phyloP scores from a whole-genome alignment of 2,113 vertebrate species.

The Hymenochirus boettgeri region DNA sequence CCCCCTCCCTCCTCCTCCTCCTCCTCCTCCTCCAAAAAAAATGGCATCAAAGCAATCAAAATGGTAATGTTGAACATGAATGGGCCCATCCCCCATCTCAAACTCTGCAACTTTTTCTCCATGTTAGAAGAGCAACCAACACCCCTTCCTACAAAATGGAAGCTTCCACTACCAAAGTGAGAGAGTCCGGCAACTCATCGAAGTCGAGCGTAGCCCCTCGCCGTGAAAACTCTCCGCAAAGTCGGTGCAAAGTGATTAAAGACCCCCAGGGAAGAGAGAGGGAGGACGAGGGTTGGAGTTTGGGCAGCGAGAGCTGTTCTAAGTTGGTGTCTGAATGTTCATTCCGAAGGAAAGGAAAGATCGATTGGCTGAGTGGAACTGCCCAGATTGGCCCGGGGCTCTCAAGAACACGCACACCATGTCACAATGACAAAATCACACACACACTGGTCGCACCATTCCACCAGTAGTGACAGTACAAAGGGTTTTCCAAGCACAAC shows the following conservation, averaged over 20 bases:
- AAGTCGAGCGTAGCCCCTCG: not conserved
- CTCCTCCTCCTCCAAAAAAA: no score
- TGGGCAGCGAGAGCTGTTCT: conserved; percentile 54
- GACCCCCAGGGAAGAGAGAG: not conserved
- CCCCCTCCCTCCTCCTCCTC: no score
- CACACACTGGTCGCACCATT: conserved; percentile 7
- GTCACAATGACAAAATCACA: not conserved
- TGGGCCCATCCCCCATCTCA: conserved; percentile 83
- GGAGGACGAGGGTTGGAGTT: rapidly evolving
- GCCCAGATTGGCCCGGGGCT: conserved; percentile 7
- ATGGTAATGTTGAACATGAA: conserved; percentile 95
- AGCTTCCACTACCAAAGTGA: conserved; percentile 87
- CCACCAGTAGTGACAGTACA: conserved; percentile 10
- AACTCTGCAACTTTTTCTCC: conserved; percentile 95
- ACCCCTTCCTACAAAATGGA: conserved; percentile 91
- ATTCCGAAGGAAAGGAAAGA: conserved; percentile 57
- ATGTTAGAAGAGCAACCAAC: conserved; percentile 73
- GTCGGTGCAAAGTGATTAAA: conserved; percentile 15
- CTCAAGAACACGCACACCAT: not conserved
- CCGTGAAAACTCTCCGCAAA: conserved; percentile 4
- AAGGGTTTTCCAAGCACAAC: conserved; percentile 10
- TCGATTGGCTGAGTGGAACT: conserved; percentile 44
- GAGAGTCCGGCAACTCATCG: conserved; percentile 54
- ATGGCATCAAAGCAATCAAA: conserved; percentile 98
- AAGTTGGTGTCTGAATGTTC: conserved; percentile 59